phyloP scores from a whole-genome alignment of 2,797 vertebrate genomes.

The Podarcis lilfordi region DNA sequence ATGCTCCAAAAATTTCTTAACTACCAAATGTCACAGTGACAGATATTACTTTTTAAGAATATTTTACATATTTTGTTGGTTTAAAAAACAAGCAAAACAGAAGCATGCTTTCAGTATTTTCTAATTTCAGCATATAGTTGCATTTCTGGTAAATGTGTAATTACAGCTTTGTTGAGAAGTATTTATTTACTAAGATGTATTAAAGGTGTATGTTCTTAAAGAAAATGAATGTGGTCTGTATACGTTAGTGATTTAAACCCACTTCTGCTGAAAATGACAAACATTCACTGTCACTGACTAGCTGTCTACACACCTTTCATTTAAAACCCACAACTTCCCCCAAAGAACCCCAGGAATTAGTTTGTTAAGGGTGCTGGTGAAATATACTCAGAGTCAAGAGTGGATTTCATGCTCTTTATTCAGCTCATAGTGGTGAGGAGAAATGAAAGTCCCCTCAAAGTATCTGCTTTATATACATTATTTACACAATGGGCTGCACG shows the following conservation, averaged over 20 bases:
- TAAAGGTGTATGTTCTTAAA: neutral
- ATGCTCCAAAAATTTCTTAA: neutral
- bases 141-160: neutral
- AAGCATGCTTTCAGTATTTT: neutral
- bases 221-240: neutral
- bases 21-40: constrained; percentile 13
- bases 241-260: neutral
- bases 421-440: too few relatives aligned
- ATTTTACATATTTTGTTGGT: constrained; percentile 17
- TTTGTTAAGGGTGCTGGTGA: too few relatives aligned
- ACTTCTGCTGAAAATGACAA: neutral
- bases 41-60: neutral
- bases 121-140: neutral
- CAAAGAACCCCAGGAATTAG: too few relatives aligned
- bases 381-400: too few relatives aligned
- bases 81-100: neutral
- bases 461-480: too few relatives aligned
- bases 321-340: too few relatives aligned
- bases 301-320: too few relatives aligned
- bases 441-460: too few relatives aligned
- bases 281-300: neutral
- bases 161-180: neutral
- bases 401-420: too few relatives aligned
- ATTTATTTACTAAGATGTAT: neutral
- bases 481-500: too few relatives aligned